Evolutionary conservation across 37 sponge, comb jelly and placozoan species (phyloP).

Genomic region (Cliona cf. orientalis): DNA sequence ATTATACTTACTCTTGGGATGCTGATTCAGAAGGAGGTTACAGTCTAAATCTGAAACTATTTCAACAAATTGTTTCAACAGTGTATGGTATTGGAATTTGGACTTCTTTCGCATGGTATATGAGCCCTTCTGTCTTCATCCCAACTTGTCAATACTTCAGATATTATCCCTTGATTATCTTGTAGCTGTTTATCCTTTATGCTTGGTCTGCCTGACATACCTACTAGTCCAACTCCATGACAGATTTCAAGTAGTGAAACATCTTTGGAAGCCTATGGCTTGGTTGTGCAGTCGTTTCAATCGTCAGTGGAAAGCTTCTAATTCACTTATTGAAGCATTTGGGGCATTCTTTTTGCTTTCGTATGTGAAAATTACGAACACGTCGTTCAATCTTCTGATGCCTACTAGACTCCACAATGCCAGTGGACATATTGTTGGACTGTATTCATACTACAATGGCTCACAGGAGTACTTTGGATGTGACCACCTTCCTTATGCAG

Average conservation of each 20-base stretch:
- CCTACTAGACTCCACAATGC: no score
- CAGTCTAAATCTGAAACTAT: no score
- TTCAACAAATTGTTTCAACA: no score
- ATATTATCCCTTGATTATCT: not conserved
- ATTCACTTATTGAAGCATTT: conserved; percentile 3
- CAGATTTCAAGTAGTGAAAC: not conserved
- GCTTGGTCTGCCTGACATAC: not conserved
- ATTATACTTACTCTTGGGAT: no score
- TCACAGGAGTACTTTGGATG: no score
- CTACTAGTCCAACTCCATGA: conserved; percentile 10
- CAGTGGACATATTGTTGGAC: no score
- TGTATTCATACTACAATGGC: no score
- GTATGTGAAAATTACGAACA: conserved; percentile 1
- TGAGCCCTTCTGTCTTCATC: conserved; percentile 22
- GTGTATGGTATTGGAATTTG: conserved; percentile 23
- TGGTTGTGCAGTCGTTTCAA: not conserved
- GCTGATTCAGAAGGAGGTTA: no score
- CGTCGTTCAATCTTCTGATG: no score
- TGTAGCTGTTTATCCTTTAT: conserved; percentile 16
- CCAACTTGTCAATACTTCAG: not conserved
- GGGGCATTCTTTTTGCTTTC: conserved; percentile 11
- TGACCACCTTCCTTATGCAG: no score
- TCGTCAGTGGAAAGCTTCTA: not conserved
- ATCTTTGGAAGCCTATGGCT: not conserved
- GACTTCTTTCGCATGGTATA: conserved; percentile 17